phyloP scores from a whole-genome alignment of 1,140 invertebrate species.

The Saxidomus purpurata region DNA sequence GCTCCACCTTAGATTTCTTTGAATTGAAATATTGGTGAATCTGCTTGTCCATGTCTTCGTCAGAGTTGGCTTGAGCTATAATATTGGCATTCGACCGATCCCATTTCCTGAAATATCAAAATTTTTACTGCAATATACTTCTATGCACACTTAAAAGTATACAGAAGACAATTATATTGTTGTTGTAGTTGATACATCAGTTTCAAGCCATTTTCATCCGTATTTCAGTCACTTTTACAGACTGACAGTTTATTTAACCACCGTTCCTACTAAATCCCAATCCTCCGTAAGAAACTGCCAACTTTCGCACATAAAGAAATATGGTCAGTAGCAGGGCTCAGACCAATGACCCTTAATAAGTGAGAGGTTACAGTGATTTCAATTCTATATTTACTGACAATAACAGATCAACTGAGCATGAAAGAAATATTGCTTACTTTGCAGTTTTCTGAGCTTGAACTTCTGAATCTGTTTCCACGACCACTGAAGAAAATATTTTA shows the following conservation, averaged over 20 bases:
- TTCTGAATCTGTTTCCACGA: background rate
- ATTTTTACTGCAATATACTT: background rate
- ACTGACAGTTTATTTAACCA: no score
- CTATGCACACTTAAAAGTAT: no score
- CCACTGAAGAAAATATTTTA: background rate
- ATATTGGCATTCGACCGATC: constrained; percentile 36
- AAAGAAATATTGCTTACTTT: background rate
- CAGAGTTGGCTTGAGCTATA: constrained; percentile 39
- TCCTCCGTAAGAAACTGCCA: no score
- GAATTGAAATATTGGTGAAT: constrained; percentile 26
- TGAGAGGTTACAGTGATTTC: no score
- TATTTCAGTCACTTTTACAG: no score
- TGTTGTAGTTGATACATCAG: no score
- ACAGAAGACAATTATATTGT: no score
- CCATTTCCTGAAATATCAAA: constrained; percentile 42
- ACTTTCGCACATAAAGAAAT: no score
- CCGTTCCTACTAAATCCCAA: no score
- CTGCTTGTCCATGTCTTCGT: constrained; percentile 10
- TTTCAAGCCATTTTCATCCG: no score
- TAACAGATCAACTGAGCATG: background rate
- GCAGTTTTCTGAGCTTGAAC: background rate
- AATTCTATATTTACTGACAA: background rate
- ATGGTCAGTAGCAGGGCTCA: no score
- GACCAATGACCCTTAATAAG: no score
- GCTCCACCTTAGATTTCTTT: constrained; percentile 4